Evolutionary conservation across 2,888 invertebrate species (phyloP), one percentile per base, ranked within the genome.

Genomic region (Mycogona germanica): DNA sequence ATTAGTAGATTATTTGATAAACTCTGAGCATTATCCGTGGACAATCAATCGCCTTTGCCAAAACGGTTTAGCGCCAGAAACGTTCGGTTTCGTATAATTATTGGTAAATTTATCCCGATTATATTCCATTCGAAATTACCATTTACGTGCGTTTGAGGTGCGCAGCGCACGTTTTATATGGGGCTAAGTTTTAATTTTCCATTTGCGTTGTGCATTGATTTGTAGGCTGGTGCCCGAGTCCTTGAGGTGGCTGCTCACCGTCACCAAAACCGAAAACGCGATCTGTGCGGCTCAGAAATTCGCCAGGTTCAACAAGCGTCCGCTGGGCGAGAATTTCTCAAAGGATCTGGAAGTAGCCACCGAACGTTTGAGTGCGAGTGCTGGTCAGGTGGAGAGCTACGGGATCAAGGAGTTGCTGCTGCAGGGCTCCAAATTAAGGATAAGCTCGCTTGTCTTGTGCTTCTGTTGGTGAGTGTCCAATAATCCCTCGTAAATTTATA

Each of bases 391-490:
- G 30, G 55, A 50, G 26, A 51, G 44, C 28, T 55, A 49, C 25
- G 51, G 38, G 19, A 53, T 45, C 30, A 42, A 53, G 17, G 59
- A 60, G 23, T 63, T 67, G 53, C 54, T 67, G 42, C 58, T 68
- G 54, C 58, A 58, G 26, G 65, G 66, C 14, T 62, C 65, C 4
- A 53, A 60, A 14, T 58, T 68, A 25, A 60, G 68, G 32, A 63
- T 62, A 46, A 58, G 63, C 51, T 63, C 65, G 26, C 26, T 68
- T 6, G 61, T 67, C 23, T 59, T 66, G 25, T 67, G 65, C 52
- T 66, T 65, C 58, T 59, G 63, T 14, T 69, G 68, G 68, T 68
- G 57, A 55, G 61, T 58, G 3, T 7, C 28, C 19, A 45, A 9
- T 14, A 6, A 45, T 45, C 45, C 25, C 45, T n/a, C 12, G 21